Conservation (phyloP, 2,113 vertebrate genomes). For the Prochilodus magdalenae region DNA sequence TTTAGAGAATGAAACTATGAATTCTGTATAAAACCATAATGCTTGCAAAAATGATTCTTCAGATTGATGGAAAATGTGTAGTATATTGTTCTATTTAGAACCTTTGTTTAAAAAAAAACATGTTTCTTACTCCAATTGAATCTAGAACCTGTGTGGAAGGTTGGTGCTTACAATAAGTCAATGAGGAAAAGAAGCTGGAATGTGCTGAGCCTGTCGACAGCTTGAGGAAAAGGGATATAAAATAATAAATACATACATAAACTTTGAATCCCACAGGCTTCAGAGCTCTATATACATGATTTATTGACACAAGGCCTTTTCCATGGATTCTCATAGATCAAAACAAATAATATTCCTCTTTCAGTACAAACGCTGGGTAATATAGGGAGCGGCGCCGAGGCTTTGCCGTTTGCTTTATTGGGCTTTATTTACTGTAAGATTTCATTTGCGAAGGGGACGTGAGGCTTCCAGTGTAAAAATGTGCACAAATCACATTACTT, state of each 20-base stretch:
- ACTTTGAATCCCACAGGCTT: constrained; percentile 37
- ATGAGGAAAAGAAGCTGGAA: background rate
- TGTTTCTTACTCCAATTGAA: too few species aligned
- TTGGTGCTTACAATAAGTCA: too few species aligned
- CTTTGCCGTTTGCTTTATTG: constrained; percentile 55
- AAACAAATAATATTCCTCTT: constrained; percentile 62
- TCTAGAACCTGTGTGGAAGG: too few species aligned
- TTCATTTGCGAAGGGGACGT: constrained; percentile 62
- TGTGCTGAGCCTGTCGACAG: background rate
- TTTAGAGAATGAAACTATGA: too few species aligned
- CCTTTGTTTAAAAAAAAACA: too few species aligned
- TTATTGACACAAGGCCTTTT: constrained; percentile 71
- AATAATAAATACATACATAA: constrained; percentile 1
- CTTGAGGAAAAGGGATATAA: background rate
- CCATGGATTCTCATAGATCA: constrained; percentile 64
- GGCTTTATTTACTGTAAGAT: constrained; percentile 42
- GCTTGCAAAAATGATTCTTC: too few species aligned
- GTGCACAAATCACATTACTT: constrained; percentile 73
- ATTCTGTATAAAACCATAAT: too few species aligned
- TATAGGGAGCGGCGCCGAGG: constrained; percentile 60
- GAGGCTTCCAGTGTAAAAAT: constrained; percentile 78
- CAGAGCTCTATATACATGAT: constrained; percentile 73
- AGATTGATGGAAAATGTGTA: too few species aligned
- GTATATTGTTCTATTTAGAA: too few species aligned
- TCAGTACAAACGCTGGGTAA: constrained; percentile 53